phyloP scores from a whole-genome alignment of 2,888 invertebrate genomes.

The Lasiommata megera region DNA sequence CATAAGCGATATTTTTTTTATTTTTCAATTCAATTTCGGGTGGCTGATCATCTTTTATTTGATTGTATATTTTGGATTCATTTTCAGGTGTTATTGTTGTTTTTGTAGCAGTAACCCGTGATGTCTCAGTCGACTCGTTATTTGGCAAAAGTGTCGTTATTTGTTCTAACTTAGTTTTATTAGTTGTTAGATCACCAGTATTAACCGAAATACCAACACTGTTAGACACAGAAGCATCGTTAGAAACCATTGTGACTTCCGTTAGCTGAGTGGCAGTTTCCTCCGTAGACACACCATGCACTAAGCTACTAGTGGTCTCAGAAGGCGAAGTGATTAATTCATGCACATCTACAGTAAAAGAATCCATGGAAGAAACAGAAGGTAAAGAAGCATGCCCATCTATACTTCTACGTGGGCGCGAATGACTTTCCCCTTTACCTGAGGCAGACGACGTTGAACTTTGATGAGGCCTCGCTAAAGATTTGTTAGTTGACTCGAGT shows the following conservation, averaged over 20 bases:
- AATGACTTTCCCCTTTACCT: conserved; percentile 77
- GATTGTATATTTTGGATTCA: conserved; percentile 34
- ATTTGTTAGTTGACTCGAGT: conserved; percentile 85
- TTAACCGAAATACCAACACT: conserved; percentile 49
- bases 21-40: conserved; percentile 38
- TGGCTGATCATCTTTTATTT: conserved; percentile 42
- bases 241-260: conserved; percentile 46
- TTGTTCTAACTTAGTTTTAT: conserved; percentile 40
- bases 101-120: conserved; percentile 23
- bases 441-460: conserved; percentile 77
- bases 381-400: conserved; percentile 82
- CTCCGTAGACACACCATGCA: conserved; percentile 70
- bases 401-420: conserved; percentile 87
- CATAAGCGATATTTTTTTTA: conserved; percentile 55
- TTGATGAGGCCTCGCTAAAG: conserved; percentile 84
- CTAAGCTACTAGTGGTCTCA: conserved; percentile 67
- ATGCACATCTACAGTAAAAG: conserved; percentile 77
- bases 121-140: conserved; percentile 24
- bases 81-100: conserved; percentile 12
- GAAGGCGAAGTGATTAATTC: conserved; percentile 68
- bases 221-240: conserved; percentile 57
- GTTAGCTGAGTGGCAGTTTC: conserved; percentile 39
- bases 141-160: conserved; percentile 23
- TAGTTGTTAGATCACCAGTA: conserved; percentile 58
- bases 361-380: conserved; percentile 62